phyloP scores from a whole-genome alignment of 2,113 vertebrate genomes.

The Ammodytes marinus region DNA sequence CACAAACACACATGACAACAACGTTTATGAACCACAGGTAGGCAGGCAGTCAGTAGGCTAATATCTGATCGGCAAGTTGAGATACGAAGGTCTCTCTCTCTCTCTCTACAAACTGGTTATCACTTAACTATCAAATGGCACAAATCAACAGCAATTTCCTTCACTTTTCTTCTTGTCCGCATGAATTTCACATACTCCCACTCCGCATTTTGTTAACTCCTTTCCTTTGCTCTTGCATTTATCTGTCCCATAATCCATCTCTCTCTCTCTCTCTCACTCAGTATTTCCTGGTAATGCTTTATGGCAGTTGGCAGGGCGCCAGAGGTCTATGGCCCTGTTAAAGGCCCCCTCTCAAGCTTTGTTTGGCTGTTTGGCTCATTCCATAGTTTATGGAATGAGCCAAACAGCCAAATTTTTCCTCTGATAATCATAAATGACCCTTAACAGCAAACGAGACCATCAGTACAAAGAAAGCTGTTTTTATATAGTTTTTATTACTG shows the following conservation, averaged over 20 bases:
- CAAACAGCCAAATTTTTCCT: conserved; percentile 21
- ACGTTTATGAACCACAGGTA: conserved; percentile 14
- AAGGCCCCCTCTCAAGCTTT: conserved; percentile 47
- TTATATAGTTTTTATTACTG: no score
- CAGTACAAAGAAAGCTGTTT: no score
- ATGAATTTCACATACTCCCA: conserved; percentile 46
- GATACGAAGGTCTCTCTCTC: conserved; percentile 22
- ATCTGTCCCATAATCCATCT: conserved; percentile 53
- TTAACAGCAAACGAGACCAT: no score
- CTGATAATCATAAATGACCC: no score
- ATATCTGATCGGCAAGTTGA: conserved; percentile 49
- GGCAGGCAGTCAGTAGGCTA: neutral
- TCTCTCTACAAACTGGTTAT: conserved; percentile 56
- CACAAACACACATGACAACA: conserved; percentile 9
- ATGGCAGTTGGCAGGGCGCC: conserved; percentile 68
- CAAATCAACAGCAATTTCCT: conserved; percentile 61
- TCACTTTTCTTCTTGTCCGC: conserved; percentile 51
- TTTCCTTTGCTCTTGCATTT: conserved; percentile 36
- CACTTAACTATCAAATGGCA: conserved; percentile 71
- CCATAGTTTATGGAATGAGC: conserved; percentile 71
- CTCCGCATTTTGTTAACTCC: conserved; percentile 34
- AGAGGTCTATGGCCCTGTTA: conserved; percentile 64
- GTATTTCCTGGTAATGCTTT: conserved; percentile 80
- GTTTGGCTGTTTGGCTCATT: conserved; percentile 34
- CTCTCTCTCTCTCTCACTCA: conserved; percentile 37